Base-by-base conservation (phyloP, 2,113 vertebrate species). In the Orthonyx spaldingii region DNA sequence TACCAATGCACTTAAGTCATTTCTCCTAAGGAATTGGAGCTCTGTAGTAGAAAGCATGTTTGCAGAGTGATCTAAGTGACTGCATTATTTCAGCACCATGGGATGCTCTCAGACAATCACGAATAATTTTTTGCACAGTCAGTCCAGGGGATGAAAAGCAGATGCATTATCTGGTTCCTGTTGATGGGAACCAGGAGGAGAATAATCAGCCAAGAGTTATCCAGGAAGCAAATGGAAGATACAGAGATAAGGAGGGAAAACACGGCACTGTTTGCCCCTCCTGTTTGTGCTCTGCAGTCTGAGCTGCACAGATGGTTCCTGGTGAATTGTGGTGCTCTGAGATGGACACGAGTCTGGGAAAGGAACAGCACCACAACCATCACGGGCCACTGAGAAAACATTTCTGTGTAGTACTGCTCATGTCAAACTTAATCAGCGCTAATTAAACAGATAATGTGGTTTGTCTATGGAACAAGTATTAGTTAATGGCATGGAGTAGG, bases 71-170 rank as follows among this genome's bases (percentile, higher is more conserved):
- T 85, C 56, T 53, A 42, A 87, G 71, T 87, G 81, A 32, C 87
- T 84, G 23, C 44, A 56, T 90, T 91, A 88, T 59, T 94, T 75
- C 79, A 72, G 59, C 81, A 74, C 19, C 32, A 59, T 70, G 66
- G 87, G 52, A 82, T 94, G 47, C 68, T 94, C 87, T 78, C 30
- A 87, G 64, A 56, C 81, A 90, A 84, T 94, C 66, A 89, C 57
- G 57, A 87, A 35, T 33, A 27, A 11, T 53, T 83, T 84, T 82
- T 17, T 20, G 28, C 49, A 21, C 47, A 47, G 8, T 85, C 93
- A 96, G 87, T 77, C 52, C 37, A 41, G 41, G 16, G 66, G 35
- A 55, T 90, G 70, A 50, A 90, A 92, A 84, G 66, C 77, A 94
- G 87, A 84, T 1, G 10, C 41, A 52, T 93, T 93, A 74, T 93